Evolutionary conservation across 2,113 vertebrate genomes (phyloP), one percentile per base, ranked within the genome.

Genomic region (Seriola aureovittata): DNA sequence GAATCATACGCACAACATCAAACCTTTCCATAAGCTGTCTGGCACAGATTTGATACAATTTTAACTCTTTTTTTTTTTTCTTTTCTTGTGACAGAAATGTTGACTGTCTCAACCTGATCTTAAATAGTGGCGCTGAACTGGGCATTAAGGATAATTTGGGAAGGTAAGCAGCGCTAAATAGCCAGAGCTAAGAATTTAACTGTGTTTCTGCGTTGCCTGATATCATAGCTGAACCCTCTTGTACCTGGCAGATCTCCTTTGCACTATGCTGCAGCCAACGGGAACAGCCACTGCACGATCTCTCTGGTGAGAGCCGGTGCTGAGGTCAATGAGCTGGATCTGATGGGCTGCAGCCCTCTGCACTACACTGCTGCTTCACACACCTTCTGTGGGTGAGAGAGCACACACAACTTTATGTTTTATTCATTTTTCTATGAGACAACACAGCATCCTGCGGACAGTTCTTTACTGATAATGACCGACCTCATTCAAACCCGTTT

Each of bases 321-420:
- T 1, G 94, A 96, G 34, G 95, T 97, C 86, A 97, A 97, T 0
- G 97, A 97, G 89, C 90, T 94, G 0, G 98, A 99, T 85, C 94
- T 96, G 70, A 97, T 95, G 87, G 97, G 97, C 92, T 99, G 98
- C 86, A 97, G 96, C 81, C 95, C 97, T 32, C 91, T 99, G 87
- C 98, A 99, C 94, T 99, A 97, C 2, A 96, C 96, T 59, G 98
- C 98, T 21, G 97, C 97, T 32, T 97, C 97, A 0, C 96, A 97
- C 93, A 97, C 96, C 17, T 97, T 98, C 94, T 94, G 95, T 88
- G 96, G 96, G 97, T 99, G 88, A 93, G 93, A 32, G 21, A 42
- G n/a, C 3, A 14, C n/a, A 19, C 34, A 32, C 8, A 21, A 4
- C 36, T 62, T 10, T 8, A 21, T n/a, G 2, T 69, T 59, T 57